phyloP scores from a whole-genome alignment of 2,888 invertebrate genomes.

The Cheilosia urbana region DNA sequence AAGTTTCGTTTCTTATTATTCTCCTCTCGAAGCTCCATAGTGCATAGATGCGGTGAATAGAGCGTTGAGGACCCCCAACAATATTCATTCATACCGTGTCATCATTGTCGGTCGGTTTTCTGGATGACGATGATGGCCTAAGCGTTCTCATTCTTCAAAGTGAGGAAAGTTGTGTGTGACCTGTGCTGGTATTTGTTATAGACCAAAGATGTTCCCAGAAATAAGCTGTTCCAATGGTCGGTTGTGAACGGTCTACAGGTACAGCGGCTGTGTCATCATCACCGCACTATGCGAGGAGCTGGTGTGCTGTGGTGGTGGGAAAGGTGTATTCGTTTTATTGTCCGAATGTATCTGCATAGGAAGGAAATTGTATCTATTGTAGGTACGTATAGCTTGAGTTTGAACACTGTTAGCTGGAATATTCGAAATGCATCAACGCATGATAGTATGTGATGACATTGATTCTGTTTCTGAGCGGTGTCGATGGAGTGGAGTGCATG shows the following conservation, averaged over 20 bases:
- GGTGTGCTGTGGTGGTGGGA: conserved; percentile 56
- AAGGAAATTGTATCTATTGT: conserved; percentile 44
- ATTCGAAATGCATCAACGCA: conserved; percentile 42
- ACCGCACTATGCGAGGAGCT: conserved; percentile 2
- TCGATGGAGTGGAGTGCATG: neutral
- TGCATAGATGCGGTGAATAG: conserved; percentile 25
- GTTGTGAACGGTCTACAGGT: conserved; percentile 21
- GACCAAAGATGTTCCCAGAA: conserved; percentile 64
- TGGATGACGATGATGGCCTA: conserved; percentile 47
- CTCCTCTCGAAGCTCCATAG: conserved; percentile 51
- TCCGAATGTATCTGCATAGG: conserved; percentile 40
- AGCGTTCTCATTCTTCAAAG: conserved; percentile 45
- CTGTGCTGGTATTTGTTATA: conserved; percentile 51
- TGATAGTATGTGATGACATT: conserved; percentile 41
- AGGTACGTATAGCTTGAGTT: conserved; percentile 12
- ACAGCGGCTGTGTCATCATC: conserved; percentile 51
- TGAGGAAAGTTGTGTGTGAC: conserved; percentile 11
- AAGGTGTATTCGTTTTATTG: conserved; percentile 47
- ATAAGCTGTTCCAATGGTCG: conserved; percentile 64
- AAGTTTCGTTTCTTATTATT: conserved; percentile 33
- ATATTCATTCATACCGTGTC: conserved; percentile 51
- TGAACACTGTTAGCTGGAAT: conserved; percentile 28
- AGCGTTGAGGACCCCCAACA: conserved; percentile 47
- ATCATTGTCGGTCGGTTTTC: conserved; percentile 40
- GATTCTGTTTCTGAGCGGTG: conserved; percentile 9